phyloP scores from a whole-genome alignment of 2,113 vertebrate species.

The Dipodomys merriami region DNA sequence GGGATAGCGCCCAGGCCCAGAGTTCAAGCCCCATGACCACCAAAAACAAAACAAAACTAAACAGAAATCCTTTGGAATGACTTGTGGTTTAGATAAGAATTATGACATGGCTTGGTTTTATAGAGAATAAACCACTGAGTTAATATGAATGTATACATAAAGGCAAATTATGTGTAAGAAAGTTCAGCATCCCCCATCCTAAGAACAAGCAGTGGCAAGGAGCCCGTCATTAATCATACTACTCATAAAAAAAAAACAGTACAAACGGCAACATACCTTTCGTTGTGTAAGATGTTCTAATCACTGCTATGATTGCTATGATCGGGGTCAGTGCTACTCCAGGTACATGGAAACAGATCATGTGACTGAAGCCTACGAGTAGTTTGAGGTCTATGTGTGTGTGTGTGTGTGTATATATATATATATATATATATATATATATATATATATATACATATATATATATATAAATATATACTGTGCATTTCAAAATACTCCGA shows the following conservation, averaged over 20 bases:
- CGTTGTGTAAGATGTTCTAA: neutral
- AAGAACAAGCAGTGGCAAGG: neutral
- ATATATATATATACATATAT: neutral
- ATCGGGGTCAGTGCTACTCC: neutral
- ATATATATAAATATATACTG: neutral
- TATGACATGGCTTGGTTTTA: neutral
- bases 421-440: neutral
- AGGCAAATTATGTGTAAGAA: neutral
- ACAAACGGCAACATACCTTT: neutral
- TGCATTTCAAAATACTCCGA: too few species aligned
- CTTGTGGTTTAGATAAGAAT: neutral
- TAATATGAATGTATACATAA: slow-evolving; percentile 15
- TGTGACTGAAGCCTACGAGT: neutral
- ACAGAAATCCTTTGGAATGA: neutral
- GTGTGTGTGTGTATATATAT: too few species aligned
- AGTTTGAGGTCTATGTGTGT: neutral
- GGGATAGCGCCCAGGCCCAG: neutral
- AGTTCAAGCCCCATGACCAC: neutral
- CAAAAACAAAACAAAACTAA: too few species aligned
- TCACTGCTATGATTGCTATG: neutral
- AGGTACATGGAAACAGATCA: neutral
- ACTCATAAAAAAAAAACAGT: neutral
- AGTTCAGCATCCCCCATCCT: neutral
- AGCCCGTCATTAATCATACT: neutral
- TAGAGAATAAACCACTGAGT: neutral